phyloP scores from a whole-genome alignment of 2,888 invertebrate genomes.

The Molanna angustata region DNA sequence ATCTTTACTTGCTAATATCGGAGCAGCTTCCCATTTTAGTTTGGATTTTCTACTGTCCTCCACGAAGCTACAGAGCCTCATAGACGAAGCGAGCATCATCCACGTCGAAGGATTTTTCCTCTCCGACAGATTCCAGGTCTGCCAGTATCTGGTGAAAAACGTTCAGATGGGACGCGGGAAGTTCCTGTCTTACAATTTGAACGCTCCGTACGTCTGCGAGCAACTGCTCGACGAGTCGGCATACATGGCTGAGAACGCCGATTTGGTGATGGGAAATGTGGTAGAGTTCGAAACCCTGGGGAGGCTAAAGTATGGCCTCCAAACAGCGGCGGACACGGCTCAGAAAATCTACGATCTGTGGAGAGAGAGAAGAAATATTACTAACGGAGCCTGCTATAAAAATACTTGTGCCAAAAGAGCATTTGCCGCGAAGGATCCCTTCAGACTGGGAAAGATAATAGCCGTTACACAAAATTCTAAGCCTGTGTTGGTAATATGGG shows the following conservation, averaged over 20 bases:
- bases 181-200: constrained; percentile 53
- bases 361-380: neutral
- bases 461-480: constrained; percentile 63
- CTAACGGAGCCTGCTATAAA: too few relatives aligned
- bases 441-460: constrained; percentile 46
- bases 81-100: constrained; percentile 39
- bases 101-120: constrained; percentile 61
- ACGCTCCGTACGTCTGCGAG: constrained; percentile 53
- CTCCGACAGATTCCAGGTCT: constrained; percentile 47
- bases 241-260: constrained; percentile 45
- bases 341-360: constrained; percentile 31
- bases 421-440: too few relatives aligned
- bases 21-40: constrained; percentile 50
- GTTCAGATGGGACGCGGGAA: constrained; percentile 42
- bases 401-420: too few relatives aligned
- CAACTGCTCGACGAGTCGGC: constrained; percentile 42
- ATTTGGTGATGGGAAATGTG: constrained; percentile 56
- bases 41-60: constrained; percentile 38
- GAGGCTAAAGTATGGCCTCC: constrained; percentile 37
- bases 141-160: constrained; percentile 44
- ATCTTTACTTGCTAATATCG: constrained; percentile 54
- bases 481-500: constrained; percentile 48
- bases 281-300: constrained; percentile 52
- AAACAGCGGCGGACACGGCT: constrained; percentile 33
- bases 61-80: constrained; percentile 18